Conservation (phyloP, 2,113 vertebrate species). For the Haplochromis burtoni region DNA sequence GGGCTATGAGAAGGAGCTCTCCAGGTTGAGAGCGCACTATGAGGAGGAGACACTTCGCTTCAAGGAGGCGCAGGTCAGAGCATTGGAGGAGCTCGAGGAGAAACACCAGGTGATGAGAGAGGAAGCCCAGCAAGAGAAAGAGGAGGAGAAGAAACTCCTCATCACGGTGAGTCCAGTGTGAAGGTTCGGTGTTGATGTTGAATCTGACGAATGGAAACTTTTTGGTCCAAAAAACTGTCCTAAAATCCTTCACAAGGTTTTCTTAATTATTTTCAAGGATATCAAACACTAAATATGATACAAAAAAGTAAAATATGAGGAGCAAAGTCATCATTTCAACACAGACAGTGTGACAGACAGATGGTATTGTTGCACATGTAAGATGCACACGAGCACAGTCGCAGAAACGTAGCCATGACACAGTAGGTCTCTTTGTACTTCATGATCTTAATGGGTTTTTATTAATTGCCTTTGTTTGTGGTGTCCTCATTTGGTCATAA, state of each 20-base stretch:
- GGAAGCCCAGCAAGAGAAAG: conserved; percentile 74
- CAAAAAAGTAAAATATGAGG: neutral
- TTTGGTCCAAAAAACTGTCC: neutral
- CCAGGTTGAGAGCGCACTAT: conserved; percentile 76
- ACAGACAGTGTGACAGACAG: neutral
- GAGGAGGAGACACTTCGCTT: conserved; percentile 83
- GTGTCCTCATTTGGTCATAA: neutral
- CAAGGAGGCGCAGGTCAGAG: conserved; percentile 84
- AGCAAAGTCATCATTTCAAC: neutral
- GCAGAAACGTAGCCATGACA: neutral
- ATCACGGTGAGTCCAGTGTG: conserved; percentile 64
- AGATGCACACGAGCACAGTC: fast-evolving
- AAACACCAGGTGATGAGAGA: conserved; percentile 83
- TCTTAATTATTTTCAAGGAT: neutral
- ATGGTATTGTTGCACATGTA: neutral
- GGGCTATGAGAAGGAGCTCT: conserved; percentile 87
- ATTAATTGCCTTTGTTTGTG: neutral
- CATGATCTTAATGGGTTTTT: neutral
- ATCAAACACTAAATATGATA: neutral
- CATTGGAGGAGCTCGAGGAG: conserved; percentile 84
- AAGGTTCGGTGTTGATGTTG: neutral
- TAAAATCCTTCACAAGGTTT: neutral
- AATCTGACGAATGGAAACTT: neutral
- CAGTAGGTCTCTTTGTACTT: neutral
- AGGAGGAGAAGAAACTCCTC: conserved; percentile 82